phyloP scores from a whole-genome alignment of 2,797 vertebrate species.

The Triplophysa yarkandensis region DNA sequence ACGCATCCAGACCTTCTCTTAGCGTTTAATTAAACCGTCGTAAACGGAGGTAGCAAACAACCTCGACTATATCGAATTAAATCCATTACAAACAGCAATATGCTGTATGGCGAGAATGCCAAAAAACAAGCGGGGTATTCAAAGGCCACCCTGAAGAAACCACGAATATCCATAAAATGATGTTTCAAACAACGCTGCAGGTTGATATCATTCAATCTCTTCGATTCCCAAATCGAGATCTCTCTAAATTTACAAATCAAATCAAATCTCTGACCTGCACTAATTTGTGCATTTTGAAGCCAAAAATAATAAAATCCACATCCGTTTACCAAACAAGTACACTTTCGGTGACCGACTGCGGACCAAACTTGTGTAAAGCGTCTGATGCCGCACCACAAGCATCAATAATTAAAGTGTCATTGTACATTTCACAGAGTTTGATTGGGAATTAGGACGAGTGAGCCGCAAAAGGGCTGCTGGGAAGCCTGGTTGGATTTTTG shows the following conservation, averaged over 20 bases:
- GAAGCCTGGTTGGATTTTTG: constrained; percentile 42
- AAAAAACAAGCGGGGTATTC: constrained; percentile 52
- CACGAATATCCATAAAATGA: constrained; percentile 66
- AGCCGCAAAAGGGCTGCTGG: constrained; percentile 41
- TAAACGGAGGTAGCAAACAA: constrained; percentile 59
- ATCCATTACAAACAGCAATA: constrained; percentile 66
- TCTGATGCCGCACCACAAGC: constrained; percentile 44
- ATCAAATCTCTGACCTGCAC: constrained; percentile 25
- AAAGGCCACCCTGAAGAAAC: constrained; percentile 56
- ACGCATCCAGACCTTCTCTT: constrained; percentile 60
- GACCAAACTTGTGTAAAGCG: constrained; percentile 21
- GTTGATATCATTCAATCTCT: constrained; percentile 44
- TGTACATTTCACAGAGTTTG: constrained; percentile 46
- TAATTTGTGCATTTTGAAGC: constrained; percentile 41
- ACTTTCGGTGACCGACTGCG: neutral
- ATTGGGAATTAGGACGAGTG: constrained; percentile 51
- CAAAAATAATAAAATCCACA: constrained; percentile 18
- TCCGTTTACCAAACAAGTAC: constrained; percentile 33
- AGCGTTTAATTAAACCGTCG: constrained; percentile 73
- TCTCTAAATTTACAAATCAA: constrained; percentile 33
- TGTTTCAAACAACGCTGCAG: constrained; percentile 46
- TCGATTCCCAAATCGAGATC: constrained; percentile 56
- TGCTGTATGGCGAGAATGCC: constrained; percentile 62
- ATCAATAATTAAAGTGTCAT: constrained; percentile 54
- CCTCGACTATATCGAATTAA: constrained; percentile 69